Evolutionary conservation across 2,888 invertebrate species (phyloP), one percentile per base, ranked within the genome.

Genomic region (Lithosia quadra): DNA sequence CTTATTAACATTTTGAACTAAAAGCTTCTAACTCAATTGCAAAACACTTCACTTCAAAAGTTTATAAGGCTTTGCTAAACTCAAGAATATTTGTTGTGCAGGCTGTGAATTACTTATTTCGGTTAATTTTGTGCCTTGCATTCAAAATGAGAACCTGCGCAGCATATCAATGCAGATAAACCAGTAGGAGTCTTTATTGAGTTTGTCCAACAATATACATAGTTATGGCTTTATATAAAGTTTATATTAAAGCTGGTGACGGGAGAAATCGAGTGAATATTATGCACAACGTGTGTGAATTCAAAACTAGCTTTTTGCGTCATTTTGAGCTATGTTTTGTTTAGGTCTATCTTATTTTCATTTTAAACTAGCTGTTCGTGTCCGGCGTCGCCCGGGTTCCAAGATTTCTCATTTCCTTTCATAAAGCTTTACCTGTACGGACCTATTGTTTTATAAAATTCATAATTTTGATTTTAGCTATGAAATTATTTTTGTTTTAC

Each of bases 141-240:
- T 89, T 79, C 81, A 76, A 80, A 87, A 86, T 83, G 80, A 84
- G 84, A 63, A 67, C 74, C 78, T 79, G 84, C 79, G 80, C 80
- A 79, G 85, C 86, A 86, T 87, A 84, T 85, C 84, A 86, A 88
- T 84, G 82, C 83, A 80, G 80, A 83, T 81, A 79, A 72, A 69
- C 61, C 69, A 33, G 62, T 33, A 72, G 66, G 67, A 74, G 71
- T 68, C 74, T 82, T 77, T 79, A 81, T 83, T 75, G 78, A 82
- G 79, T 81, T 82, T 76, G 67, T 67, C 65, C 63, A 80, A 83
- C 83, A 81, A 80, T 80, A 73, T 76, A 76, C 75, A 68, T 80
- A 77, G 78, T 80, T 81, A 83, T 71, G 69, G 63, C 68, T 75
- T 74, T 68, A 70, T 39, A 65, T 60, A 61, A 72, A 76, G 70